These are phyloP conservation scores for Catagonus wagneri DNA, from an alignment of 2,113 vertebrate genomes.

Conservation along the genomic window DNA sequence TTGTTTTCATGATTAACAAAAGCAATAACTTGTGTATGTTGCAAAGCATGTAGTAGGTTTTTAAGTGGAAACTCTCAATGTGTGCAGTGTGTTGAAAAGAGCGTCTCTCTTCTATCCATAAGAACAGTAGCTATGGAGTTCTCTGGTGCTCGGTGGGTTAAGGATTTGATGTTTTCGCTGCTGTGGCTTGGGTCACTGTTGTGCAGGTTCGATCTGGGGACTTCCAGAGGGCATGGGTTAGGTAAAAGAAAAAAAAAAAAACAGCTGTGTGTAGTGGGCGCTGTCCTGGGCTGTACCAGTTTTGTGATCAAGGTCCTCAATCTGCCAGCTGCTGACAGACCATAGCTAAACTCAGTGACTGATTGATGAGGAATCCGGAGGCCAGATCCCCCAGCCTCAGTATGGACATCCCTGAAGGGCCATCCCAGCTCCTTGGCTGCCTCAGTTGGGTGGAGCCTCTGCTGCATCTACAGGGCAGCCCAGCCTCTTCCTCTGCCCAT, in stretches of 20 bases:
- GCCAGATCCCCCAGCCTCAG: neutral
- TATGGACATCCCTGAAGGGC: too few relatives aligned
- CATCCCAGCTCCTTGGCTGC: neutral
- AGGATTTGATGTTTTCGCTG: too few relatives aligned
- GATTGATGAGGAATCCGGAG: neutral
- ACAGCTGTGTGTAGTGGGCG: too few relatives aligned
- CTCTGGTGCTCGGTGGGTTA: too few relatives aligned
- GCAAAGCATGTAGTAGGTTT: neutral
- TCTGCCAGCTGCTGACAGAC: neutral
- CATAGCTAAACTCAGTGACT: neutral
- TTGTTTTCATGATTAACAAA: neutral
- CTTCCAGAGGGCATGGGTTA: too few relatives aligned
- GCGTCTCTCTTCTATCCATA: neutral
- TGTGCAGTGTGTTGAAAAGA: neutral
- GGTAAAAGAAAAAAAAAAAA: too few relatives aligned
- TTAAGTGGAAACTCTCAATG: neutral
- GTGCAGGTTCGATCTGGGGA: too few relatives aligned
- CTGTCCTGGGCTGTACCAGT: too few relatives aligned
- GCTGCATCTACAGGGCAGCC: neutral
- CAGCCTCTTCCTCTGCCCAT: neutral
- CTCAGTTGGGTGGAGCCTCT: neutral
- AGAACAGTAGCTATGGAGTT: neutral
- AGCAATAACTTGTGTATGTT: neutral
- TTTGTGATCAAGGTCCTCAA: neutral
- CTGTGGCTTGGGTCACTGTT: too few relatives aligned